A percentile compares a stretch with the other conserved stretches of the same genome.
phyloP scores from a whole-genome alignment of 1,140 invertebrate genomes.

The Solenopsis fugax region DNA sequence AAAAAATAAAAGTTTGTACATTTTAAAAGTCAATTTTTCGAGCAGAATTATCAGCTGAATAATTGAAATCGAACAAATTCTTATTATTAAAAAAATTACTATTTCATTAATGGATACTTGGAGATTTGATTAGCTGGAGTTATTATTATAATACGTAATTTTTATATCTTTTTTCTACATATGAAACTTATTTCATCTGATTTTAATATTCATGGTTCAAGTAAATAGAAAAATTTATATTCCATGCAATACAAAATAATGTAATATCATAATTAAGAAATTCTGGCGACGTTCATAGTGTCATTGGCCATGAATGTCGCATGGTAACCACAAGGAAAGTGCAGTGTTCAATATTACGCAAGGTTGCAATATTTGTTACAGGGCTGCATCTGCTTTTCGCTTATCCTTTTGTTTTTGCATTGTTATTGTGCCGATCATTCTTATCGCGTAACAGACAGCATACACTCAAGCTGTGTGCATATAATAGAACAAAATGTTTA shows the following conservation, averaged over 20 bases:
- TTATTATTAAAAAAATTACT: background rate
- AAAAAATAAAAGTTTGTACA: background rate
- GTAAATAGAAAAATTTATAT: background rate
- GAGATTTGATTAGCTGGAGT: background rate
- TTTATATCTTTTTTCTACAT: background rate
- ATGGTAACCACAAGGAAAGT: background rate
- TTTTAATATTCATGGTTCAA: background rate
- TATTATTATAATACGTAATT: background rate
- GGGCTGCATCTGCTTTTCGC: constrained; percentile 16
- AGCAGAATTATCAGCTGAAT: background rate
- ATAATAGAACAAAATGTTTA: constrained; percentile 19
- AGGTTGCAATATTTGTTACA: constrained; percentile 38
- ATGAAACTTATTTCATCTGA: background rate
- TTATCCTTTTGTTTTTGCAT: constrained; percentile 11
- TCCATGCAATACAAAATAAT: background rate
- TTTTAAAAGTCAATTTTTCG: background rate
- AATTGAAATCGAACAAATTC: background rate
- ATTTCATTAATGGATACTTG: background rate
- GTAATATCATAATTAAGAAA: constrained; percentile 14
- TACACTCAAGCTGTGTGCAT: background rate
- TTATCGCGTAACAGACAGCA: constrained; percentile 10
- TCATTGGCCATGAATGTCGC: background rate
- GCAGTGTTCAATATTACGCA: background rate
- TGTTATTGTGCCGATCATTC: background rate
- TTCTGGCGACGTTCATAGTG: background rate